Base-by-base conservation (phyloP, 2,797 vertebrate genomes). In the Falco naumanni region DNA sequence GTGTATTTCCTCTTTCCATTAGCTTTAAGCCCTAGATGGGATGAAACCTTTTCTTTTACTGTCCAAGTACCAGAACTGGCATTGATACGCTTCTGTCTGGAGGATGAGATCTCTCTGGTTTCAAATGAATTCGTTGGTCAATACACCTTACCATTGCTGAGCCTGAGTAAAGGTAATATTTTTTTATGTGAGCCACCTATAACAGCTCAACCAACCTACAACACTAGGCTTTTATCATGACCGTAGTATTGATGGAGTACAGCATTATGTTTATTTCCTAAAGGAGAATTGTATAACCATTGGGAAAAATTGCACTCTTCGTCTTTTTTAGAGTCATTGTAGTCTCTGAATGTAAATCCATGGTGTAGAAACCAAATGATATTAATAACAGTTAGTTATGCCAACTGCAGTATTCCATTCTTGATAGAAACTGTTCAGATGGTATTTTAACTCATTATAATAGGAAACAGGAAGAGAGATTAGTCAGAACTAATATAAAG, bases 1-100 rank as follows among this genome's bases (percentile, higher is more conserved):
- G 5, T 31, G 24, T 66, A 7, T 84, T 91, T 93, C 80, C 28
- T 95, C 19, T 84, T 82, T 95, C 22, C 50, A 34, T 88, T 96
- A 99, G 99, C 98, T 94, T 96, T 99, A 95, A 97, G 56, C 95
- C 99, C 99, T 75, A 96, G 87, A 95, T 99, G 99, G 99, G 98
- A 98, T 4, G 88, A 98, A 60, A 95, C 96, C 7, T 98, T 99
- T 96, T 98, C 96, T 78, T 99, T 99, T 90, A 96, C 17, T 28
- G 57, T 99, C 72, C 96, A 97, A 18, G 95, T 98, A 64, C 99
- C 99, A 11, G 98, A 99, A 75, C 95, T 99, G 89, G 98, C 98
- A 87, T 75, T 99, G 84, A 39, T 99, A 75, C 98, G 98, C 48
- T 99, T 99, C 97, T 98, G 97, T 79, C 98, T 99, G 54, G 95